Conservation (phyloP, 2,113 vertebrate species). For the Emydura subglobosa region DNA sequence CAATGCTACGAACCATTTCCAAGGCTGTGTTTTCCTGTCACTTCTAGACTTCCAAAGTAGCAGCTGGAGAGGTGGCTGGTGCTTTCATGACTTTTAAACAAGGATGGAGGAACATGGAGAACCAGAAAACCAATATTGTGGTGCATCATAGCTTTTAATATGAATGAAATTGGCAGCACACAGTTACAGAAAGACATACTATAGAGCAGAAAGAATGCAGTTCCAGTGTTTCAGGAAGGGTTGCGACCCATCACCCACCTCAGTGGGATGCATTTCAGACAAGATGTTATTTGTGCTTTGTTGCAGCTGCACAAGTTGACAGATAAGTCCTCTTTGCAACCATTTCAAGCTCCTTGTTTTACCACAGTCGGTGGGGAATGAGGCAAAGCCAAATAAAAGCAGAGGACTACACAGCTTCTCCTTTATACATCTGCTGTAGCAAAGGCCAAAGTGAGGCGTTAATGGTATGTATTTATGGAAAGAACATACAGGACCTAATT, state of each 20-base stretch:
- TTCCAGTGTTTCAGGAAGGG: background rate
- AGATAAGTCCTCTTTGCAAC: background rate
- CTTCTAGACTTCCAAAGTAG: too few species aligned
- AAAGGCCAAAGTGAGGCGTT: background rate
- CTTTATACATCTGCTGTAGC: rapidly evolving
- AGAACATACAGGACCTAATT: background rate
- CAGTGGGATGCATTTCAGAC: background rate
- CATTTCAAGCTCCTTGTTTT: background rate
- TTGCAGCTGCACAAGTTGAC: background rate
- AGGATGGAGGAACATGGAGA: background rate
- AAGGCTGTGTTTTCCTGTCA: too few species aligned
- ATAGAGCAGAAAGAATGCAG: background rate
- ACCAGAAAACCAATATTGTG: background rate
- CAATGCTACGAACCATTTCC: too few species aligned
- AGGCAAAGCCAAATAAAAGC: background rate
- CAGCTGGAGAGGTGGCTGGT: too few species aligned
- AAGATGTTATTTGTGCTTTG: background rate
- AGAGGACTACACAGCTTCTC: background rate
- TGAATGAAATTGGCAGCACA: background rate
- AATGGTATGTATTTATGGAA: background rate
- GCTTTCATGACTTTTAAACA: too few species aligned
- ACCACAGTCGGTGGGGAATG: background rate
- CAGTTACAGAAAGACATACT: background rate
- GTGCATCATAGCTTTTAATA: background rate
- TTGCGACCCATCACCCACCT: rapidly evolving